Evolutionary conservation across 1,140 invertebrate genomes (phyloP), one percentile per base, ranked within the genome.

Genomic region (Orius laevigatus): DNA sequence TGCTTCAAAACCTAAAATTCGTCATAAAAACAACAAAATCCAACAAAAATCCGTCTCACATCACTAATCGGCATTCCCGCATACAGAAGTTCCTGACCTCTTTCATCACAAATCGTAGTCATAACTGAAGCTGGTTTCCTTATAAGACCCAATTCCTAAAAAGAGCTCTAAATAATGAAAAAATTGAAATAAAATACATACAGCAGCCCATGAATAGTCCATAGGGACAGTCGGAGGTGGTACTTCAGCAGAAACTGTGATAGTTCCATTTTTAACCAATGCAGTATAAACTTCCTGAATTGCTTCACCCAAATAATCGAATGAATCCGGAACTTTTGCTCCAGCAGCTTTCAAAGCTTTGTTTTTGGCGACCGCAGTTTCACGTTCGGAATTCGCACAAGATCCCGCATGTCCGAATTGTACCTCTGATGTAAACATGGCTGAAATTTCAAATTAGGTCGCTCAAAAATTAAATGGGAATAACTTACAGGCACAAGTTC

Each of bases 401-500:
- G 94, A 93, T 10, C 95, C 95, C 56, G 95, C 95, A 70, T 99
- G 95, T 1, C 95, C 95, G 67, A 98, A 99, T 66, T 99, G 95
- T n/a, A 98, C 94, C 63, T 96, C 91, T 6, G 89, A 86, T 2
- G 82, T 87, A 62, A 95, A 95, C 90, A 95, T 94, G 45, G 74
- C 74, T 72, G 63, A 11, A 58, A 59, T 48, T 16, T 38, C 5
- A 38, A 38, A 3, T 16, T 12, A 12, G 15, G 10, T 38, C 3
- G 10, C 10, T 4, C 25, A 25, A 25, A 25, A 25, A 25, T 25
- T 3, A 25, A 38, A 36, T 36, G 20, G 48, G 2, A 48, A 25
- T 25, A 20, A 56, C 58, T 60, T 47, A 66, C 78, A 75, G 1
- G 79, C 79, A 55, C 80, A 93, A 14, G 87, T 94, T 49, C 93